Conservation (phyloP, 2,113 vertebrate species). For the Oreochromis spilurus region DNA sequence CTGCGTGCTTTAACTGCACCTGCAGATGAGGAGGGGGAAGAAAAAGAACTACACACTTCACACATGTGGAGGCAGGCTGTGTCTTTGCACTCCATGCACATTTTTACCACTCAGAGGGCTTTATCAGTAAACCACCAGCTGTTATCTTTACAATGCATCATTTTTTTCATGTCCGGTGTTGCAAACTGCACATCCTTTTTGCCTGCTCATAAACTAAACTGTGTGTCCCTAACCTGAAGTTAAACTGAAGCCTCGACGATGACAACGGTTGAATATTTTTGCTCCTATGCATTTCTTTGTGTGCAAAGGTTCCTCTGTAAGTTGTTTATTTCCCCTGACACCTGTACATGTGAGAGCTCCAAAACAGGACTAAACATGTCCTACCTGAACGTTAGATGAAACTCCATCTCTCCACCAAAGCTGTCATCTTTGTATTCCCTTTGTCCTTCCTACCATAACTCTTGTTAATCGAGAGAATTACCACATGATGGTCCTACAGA, state of each 20-base stretch:
- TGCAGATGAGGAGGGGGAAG: background rate
- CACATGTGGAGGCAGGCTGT: background rate
- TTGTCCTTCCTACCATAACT: background rate
- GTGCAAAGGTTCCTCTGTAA: background rate
- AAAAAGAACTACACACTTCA: background rate
- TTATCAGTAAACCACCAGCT: background rate
- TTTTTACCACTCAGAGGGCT: background rate
- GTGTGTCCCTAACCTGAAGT: background rate
- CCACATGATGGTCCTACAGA: background rate
- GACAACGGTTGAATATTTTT: background rate
- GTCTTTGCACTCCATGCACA: background rate
- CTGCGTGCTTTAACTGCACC: background rate
- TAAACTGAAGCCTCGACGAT: background rate
- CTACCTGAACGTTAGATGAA: constrained; percentile 35
- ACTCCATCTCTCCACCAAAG: background rate
- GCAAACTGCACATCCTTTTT: background rate
- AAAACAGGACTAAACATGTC: background rate
- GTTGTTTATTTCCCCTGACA: background rate
- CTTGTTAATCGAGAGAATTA: background rate
- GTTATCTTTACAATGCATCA: background rate
- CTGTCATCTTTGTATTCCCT: background rate
- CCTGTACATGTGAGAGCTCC: background rate
- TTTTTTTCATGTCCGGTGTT: background rate
- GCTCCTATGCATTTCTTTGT: background rate
- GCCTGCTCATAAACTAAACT: background rate